phyloP scores from a whole-genome alignment of 2,113 vertebrate species.

The Corythornis cristatus region DNA sequence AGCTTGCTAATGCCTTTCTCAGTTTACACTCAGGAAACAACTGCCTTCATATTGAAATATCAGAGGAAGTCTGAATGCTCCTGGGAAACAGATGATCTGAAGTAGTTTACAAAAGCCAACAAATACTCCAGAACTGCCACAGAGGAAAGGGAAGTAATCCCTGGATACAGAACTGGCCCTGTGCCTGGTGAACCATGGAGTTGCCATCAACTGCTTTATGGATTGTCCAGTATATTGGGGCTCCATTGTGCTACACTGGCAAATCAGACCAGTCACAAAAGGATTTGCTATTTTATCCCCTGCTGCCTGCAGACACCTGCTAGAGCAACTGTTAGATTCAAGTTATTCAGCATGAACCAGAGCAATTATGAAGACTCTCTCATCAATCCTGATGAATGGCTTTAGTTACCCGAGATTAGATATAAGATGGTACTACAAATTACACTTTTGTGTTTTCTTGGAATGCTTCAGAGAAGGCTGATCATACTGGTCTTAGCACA shows the following conservation, averaged over 20 bases:
- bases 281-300: not conserved
- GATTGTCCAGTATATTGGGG: not conserved
- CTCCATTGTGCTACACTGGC: not conserved
- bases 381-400: not conserved
- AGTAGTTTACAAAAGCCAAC: slow-evolving; percentile 19
- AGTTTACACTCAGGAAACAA: slow-evolving; percentile 59
- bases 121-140: not conserved
- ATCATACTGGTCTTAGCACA: not conserved
- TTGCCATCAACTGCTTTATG: not conserved
- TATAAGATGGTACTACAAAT: not conserved
- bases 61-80: slow-evolving; percentile 47
- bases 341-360: not conserved
- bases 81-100: slow-evolving; percentile 34
- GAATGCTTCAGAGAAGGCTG: not conserved
- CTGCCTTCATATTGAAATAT: slow-evolving; percentile 49
- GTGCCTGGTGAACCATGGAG: not conserved
- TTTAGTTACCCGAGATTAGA: not conserved
- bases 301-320: not conserved
- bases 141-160: slow-evolving; percentile 34
- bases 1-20: slow-evolving; percentile 21
- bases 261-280: not conserved
- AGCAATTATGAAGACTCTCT: not conserved
- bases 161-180: not conserved
- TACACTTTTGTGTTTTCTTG: not conserved
- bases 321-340: not conserved